Conservation (phyloP, 2,888 invertebrate species). For the Caenorhabditis virilis region DNA sequence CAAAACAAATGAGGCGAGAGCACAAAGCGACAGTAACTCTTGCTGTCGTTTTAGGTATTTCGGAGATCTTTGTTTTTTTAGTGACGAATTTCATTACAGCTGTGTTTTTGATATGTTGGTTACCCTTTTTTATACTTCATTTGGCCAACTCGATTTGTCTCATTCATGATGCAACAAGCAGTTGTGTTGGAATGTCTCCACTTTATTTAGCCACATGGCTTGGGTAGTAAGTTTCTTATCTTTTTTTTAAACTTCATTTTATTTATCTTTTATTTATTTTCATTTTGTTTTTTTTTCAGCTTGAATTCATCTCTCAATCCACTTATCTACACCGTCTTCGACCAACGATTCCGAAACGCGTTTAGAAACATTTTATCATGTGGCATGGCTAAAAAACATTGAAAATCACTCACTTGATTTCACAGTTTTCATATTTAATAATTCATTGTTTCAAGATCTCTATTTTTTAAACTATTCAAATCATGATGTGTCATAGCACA, state of each 20-base stretch:
- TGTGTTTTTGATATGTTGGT: slow-evolving; percentile 96
- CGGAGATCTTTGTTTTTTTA: neutral
- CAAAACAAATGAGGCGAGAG: slow-evolving; percentile 76
- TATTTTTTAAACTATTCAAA: too few species aligned
- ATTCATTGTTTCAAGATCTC: neutral
- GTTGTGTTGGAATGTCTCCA: slow-evolving; percentile 69
- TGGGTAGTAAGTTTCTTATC: slow-evolving; percentile 77
- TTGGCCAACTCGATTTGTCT: slow-evolving; percentile 94
- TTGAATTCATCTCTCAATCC: slow-evolving; percentile 67
- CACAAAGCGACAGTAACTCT: slow-evolving; percentile 97
- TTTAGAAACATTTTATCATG: slow-evolving; percentile 62
- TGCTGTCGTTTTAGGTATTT: slow-evolving; percentile 90
- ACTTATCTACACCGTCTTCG: slow-evolving; percentile 67
- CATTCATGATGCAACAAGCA: slow-evolving; percentile 51
- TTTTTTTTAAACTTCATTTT: too few species aligned
- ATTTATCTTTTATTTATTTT: too few species aligned
- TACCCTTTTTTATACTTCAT: slow-evolving; percentile 97
- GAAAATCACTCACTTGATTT: slow-evolving; percentile 2
- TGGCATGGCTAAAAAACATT: slow-evolving; percentile 38
- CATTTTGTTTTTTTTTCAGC: slow-evolving; percentile 31
- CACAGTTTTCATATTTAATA: neutral
- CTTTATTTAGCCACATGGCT: slow-evolving; percentile 96
- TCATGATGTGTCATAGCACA: too few species aligned
- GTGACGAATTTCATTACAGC: slow-evolving; percentile 73
- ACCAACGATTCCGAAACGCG: slow-evolving; percentile 66